Base-by-base conservation (phyloP, 2,113 vertebrate species). In the Cygnus buccinator region DNA sequence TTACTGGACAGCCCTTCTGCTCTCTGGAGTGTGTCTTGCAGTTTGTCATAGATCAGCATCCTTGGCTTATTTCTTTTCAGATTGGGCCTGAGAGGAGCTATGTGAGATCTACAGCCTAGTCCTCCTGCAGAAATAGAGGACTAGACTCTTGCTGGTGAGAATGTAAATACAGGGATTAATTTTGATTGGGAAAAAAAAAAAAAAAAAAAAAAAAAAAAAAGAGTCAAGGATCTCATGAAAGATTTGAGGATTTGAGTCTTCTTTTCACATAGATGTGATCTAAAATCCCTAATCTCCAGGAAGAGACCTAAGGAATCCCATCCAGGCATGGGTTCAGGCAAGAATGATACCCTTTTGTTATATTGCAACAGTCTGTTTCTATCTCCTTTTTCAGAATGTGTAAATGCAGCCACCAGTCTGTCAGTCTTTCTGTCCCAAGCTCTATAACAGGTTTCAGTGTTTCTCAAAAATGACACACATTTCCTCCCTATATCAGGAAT, bases 11-110 rank as follows among this genome's bases (percentile, higher is more conserved):
- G 5, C 0, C 13, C 8, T 66, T 71, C 41, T 46, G 6, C 11
- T 29, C 7, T 62, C 50, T 37, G 26, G 13, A 74, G 7, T 2
- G 52, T 11, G 7, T 55, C 13, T 67, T 59, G 52, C 9, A 61
- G 9, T 13, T 65, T 68, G 1, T 12, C 14, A 4, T 17, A 31
- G 15, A 10, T 26, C 35, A 1, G 3, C 3, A 11, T 5, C 4
- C 15, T n/a, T 44, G 28, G 6, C 1, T 75, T 11, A 15, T 65
- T 65, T 41, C 62, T 44, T 16, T 5, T n/a, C 63, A 46, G 13
- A 29, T 11, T 39, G 20, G 7, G 41, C 7, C 9, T 48, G 20
- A 82, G 22, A 81, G 15, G 44, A 84, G 8, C 11, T 17, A 37
- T 55, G 3, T n/a, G 41, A 46, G 14, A 10, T 78, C 22, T 75